phyloP scores from a whole-genome alignment of 2,888 invertebrate genomes.

The Oligia fasciuncula region DNA sequence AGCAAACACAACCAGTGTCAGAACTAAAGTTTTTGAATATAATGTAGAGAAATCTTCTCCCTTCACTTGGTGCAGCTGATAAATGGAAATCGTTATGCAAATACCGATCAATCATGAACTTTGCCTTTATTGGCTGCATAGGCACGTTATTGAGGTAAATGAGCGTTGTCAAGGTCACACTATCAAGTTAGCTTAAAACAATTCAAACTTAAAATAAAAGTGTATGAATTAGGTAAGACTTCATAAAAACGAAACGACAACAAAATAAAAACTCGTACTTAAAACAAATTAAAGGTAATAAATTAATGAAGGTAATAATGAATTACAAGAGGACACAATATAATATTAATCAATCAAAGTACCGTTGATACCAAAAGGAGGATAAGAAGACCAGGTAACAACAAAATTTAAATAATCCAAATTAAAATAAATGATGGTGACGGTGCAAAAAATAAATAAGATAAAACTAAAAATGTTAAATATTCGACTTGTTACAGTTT shows the following conservation, averaged over 20 bases:
- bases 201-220: neutral
- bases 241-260: neutral
- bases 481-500: conserved; percentile 21
- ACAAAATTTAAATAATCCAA: neutral
- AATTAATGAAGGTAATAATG: neutral
- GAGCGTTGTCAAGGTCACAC: neutral
- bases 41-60: neutral
- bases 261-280: neutral
- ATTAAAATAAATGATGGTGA: neutral
- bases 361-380: neutral
- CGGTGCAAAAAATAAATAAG: neutral
- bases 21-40: neutral
- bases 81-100: neutral
- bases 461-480: neutral
- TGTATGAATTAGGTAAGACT: neutral
- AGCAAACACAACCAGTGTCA: neutral
- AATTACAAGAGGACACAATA: neutral
- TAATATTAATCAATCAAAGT: neutral
- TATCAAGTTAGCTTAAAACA: neutral
- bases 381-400: neutral
- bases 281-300: neutral
- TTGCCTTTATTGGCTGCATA: neutral
- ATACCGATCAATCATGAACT: neutral
- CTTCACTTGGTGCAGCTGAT: neutral
- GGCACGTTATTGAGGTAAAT: neutral